Evolutionary conservation across 2,113 vertebrate species (phyloP), one percentile per base, ranked within the genome.

Genomic region (Scomber colias): DNA sequence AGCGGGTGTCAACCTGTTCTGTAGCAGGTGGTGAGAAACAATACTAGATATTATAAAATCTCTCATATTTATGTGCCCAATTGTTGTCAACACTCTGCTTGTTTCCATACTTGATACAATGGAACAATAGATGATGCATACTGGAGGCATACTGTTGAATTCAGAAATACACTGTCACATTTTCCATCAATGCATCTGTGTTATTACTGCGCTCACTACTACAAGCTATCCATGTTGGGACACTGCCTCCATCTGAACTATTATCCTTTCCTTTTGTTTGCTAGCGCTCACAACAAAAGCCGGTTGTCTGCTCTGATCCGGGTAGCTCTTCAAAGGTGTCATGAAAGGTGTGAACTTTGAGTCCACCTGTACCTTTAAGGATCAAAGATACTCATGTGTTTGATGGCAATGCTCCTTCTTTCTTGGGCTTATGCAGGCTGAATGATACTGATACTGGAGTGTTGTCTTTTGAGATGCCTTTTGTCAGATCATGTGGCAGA

Each of bases 351-450:
- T 61, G 83, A 81, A 75, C 75, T 66, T 55, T 66, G 59, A 82
- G 67, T 81, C 81, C 91, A 90, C 90, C 92, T 92, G 90, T 90
- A 81, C 81, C 79, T 90, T 71, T n/a, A 35, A 73, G 82, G 87
- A 92, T 93, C 91, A 94, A 92, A 93, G 87, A 89, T 82, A 15
- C 64, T 44, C 35, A 15, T 55, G 78, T 64, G 88, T 92, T 92
- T 92, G 88, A 90, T 91, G 57, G 27, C 14, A 8, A 0, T 46
- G 51, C 65, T 11, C 60, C 56, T 50, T 68, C 79, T 74, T 79
- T 72, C 73, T 75, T 68, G 10, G 51, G 65, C 73, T 62, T 24
- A 83, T 75, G 79, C 76, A 17, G 85, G 83, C 75, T 82, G 79
- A 76, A 90, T 40, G 35, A 40, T 90, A 75, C 76, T 2, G 69